Evolutionary conservation across 2,113 vertebrate species (phyloP).

Genomic region (Aramus guarauna): DNA sequence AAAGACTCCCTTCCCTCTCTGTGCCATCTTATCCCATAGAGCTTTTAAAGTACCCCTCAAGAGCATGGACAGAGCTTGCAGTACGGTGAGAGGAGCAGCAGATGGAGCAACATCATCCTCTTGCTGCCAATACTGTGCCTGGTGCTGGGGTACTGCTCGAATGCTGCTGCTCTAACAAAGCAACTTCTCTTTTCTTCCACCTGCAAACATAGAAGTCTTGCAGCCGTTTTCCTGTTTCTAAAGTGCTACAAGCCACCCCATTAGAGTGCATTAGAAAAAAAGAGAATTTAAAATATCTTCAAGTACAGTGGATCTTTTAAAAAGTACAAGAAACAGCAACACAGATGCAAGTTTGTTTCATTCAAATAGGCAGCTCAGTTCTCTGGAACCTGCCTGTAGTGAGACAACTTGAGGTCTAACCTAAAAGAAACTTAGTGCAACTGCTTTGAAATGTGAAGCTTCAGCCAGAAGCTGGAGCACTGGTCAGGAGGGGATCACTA

Average conservation of each 20-base stretch:
- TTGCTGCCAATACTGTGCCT: not conserved
- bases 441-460: not conserved
- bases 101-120: slow-evolving; percentile 2
- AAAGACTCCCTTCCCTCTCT: not conserved
- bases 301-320: not conserved
- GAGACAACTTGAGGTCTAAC: not conserved
- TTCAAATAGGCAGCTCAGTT: not conserved
- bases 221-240: not conserved
- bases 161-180: not conserved
- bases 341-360: not conserved
- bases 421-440: not conserved
- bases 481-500: not conserved
- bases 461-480: not conserved
- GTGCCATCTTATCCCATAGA: not conserved
- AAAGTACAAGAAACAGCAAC: not conserved
- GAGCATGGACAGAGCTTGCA: not conserved
- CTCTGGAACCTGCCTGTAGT: accelerated
- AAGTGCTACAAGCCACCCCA: not conserved
- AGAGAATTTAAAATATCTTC: not conserved
- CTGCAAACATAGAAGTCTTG: not conserved
- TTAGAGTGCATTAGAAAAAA: not conserved
- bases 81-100: not conserved
- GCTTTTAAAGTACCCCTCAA: not conserved
- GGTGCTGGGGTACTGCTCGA: not conserved
- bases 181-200: not conserved